phyloP scores from a whole-genome alignment of 2,888 invertebrate species.

The Amphimallon solstitiale region DNA sequence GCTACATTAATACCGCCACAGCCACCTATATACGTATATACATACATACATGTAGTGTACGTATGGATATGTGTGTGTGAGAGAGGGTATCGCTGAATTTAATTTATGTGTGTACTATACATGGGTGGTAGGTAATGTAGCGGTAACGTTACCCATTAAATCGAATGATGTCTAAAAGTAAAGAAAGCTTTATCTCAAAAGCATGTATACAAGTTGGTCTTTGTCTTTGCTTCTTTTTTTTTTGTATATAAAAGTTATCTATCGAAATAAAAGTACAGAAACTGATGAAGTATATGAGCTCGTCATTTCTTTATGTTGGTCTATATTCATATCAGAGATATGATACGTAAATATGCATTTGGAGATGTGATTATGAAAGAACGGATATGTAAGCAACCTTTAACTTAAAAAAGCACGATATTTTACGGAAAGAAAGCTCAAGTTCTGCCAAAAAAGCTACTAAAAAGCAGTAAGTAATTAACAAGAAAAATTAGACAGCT shows the following conservation, averaged over 20 bases:
- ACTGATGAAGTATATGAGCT: not conserved
- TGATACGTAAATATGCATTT: too few relatives aligned
- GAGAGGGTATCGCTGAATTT: constrained; percentile 45
- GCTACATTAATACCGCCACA: constrained; percentile 51
- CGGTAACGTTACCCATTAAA: constrained; percentile 23
- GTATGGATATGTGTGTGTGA: constrained; percentile 20
- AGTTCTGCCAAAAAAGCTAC: too few relatives aligned
- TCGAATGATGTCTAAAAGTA: constrained; percentile 21
- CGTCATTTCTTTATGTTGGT: too few relatives aligned
- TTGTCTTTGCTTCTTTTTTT: not conserved
- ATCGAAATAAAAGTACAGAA: not conserved
- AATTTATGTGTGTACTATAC: constrained; percentile 38
- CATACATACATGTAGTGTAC: constrained; percentile 2
- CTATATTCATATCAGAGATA: too few relatives aligned
- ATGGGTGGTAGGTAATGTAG: constrained; percentile 36
- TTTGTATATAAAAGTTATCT: not conserved
- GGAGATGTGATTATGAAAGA: too few relatives aligned
- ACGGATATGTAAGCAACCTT: too few relatives aligned
- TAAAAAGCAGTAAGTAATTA: too few relatives aligned
- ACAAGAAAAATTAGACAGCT: too few relatives aligned
- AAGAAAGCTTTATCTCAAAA: constrained; percentile 5
- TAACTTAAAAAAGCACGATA: too few relatives aligned
- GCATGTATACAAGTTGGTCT: not conserved
- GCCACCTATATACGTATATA: constrained; percentile 27
- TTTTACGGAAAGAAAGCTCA: too few relatives aligned